These are phyloP conservation scores for Hiodon tergisus DNA, from an alignment of 2,113 vertebrate genomes.

Conservation along the genomic window DNA sequence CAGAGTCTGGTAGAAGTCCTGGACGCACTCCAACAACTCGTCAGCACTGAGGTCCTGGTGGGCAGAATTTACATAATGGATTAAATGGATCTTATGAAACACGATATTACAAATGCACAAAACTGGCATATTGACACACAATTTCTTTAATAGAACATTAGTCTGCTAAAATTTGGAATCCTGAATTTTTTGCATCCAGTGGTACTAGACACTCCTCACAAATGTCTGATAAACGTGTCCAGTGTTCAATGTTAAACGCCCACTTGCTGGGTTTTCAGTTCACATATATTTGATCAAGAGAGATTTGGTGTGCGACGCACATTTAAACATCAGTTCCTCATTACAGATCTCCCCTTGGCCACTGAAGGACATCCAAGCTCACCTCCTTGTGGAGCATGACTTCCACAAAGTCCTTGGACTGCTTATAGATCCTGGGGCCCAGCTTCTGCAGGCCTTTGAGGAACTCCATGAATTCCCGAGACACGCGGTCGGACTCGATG, in stretches of 20 bases:
- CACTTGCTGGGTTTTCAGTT: too few species aligned
- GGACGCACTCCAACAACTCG: constrained; percentile 85
- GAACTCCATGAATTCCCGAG: constrained; percentile 87
- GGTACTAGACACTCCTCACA: too few species aligned
- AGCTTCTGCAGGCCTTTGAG: constrained; percentile 81
- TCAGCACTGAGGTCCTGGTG: constrained; percentile 72
- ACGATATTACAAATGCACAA: background rate
- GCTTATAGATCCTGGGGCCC: constrained; percentile 88
- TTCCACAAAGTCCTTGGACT: constrained; percentile 82
- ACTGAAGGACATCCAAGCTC: constrained; percentile 19
- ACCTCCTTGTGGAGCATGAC: constrained; percentile 84
- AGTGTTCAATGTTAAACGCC: too few species aligned
- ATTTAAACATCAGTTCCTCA: background rate
- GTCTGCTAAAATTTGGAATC: background rate
- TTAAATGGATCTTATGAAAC: background rate
- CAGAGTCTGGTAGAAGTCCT: constrained; percentile 94
- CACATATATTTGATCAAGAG: too few species aligned
- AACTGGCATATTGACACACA: background rate
- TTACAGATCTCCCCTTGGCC: background rate
- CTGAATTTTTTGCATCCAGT: too few species aligned
- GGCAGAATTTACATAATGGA: constrained; percentile 14
- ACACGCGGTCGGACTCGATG: constrained; percentile 74
- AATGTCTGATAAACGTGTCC: too few species aligned
- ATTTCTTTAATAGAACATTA: background rate
- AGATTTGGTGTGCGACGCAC: background rate